Percentiles rank a stretch among this genome's conserved stretches.
Evolutionary conservation across 2,888 invertebrate species (phyloP).

Genomic region (Anticlea derivata): DNA sequence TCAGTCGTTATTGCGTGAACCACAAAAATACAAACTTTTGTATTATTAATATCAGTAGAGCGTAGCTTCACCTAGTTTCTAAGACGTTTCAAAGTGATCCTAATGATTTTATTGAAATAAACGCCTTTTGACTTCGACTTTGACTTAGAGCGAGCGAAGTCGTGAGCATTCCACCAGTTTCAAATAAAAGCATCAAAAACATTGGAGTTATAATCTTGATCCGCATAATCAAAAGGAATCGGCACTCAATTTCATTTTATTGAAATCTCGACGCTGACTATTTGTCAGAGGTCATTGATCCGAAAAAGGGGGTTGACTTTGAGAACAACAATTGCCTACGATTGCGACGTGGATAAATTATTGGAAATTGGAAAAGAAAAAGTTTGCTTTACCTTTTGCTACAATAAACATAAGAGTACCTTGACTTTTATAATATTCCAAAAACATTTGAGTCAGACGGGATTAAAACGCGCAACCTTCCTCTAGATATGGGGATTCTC

Average conservation of each 20-base stretch:
- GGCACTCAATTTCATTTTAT: constrained; percentile 18
- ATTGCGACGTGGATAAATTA: constrained; percentile 25
- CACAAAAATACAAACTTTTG: too few relatives aligned
- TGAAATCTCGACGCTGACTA: constrained; percentile 16
- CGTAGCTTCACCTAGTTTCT: too few relatives aligned
- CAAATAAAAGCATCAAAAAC: constrained; percentile 10
- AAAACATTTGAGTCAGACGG: too few relatives aligned
- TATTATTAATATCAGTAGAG: too few relatives aligned
- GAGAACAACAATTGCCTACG: constrained; percentile 26
- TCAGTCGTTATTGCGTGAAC: too few relatives aligned
- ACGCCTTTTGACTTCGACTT: too few relatives aligned
- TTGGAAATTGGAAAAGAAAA: constrained; percentile 18
- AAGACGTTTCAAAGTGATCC: too few relatives aligned
- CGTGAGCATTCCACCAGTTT: neutral
- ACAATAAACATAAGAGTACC: constrained; percentile 1
- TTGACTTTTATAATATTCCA: neutral
- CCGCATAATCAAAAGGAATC: constrained; percentile 22
- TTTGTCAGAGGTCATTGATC: constrained; percentile 28
- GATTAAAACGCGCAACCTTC: too few relatives aligned
- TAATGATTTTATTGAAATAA: too few relatives aligned
- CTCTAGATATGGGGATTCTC: too few relatives aligned
- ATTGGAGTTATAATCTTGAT: constrained; percentile 12
- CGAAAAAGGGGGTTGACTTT: constrained; percentile 31
- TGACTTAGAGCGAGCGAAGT: too few relatives aligned
- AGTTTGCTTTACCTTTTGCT: constrained; percentile 13